Conservation (phyloP, 2,113 vertebrate species). For the Atherinomorus stipes region DNA sequence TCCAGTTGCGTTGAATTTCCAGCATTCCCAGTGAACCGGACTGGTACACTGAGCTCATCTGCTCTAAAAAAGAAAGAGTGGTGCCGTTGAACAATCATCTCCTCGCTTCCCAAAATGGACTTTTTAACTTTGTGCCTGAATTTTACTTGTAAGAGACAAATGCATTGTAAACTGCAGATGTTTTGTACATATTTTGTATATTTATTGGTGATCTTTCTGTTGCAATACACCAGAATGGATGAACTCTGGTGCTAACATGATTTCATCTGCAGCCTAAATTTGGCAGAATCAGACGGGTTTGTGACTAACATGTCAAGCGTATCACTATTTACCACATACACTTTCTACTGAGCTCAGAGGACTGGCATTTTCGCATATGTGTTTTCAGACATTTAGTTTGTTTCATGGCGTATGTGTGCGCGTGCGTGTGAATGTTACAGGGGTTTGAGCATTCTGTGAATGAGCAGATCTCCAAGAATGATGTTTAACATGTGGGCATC, state of each 20-base stretch:
- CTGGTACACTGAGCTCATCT: constrained; percentile 76
- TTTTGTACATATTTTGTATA: constrained; percentile 80
- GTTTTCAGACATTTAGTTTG: constrained; percentile 55
- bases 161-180: constrained; percentile 91
- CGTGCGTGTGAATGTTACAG: constrained; percentile 37
- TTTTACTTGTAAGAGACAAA: constrained; percentile 88
- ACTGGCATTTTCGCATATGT: constrained; percentile 52
- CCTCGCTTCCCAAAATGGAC: constrained; percentile 84
- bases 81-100: constrained; percentile 93
- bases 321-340: constrained; percentile 40
- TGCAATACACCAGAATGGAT: constrained; percentile 48
- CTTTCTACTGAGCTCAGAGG: constrained; percentile 51
- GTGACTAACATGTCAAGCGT: constrained; percentile 41
- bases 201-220: constrained; percentile 70
- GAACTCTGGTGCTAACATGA: constrained; percentile 30
- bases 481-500: constrained; percentile 50
- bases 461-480: constrained; percentile 76
- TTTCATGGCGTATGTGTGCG: constrained; percentile 43
- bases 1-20: constrained; percentile 46
- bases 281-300: constrained; percentile 32
- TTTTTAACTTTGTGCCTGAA: constrained; percentile 96
- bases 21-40: constrained; percentile 46
- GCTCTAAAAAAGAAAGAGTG: constrained; percentile 78
- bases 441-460: constrained; percentile 80
- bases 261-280: constrained; percentile 50